Conservation (phyloP, 1,140 invertebrate species). For the Portunus trituberculatus region DNA sequence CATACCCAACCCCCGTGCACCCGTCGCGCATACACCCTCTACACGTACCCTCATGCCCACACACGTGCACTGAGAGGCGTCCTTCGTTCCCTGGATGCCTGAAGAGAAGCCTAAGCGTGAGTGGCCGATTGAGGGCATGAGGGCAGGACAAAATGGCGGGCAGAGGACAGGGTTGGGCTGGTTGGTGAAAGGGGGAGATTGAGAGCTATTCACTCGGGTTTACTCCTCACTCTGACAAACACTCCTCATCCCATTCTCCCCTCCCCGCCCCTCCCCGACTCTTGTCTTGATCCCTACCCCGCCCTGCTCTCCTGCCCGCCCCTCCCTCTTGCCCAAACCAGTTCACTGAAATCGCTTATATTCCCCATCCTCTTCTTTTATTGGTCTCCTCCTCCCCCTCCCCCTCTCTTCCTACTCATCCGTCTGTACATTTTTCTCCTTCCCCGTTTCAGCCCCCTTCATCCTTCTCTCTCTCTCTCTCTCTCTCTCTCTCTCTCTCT, state of each 20-base stretch:
- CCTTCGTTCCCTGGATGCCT: not conserved
- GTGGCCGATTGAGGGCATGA: not conserved
- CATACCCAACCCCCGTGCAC: not conserved
- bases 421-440: not conserved
- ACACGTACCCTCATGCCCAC: not conserved
- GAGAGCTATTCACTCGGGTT: not conserved
- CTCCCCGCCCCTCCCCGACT: not conserved
- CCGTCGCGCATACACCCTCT: not conserved
- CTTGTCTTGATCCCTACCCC: not conserved
- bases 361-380: not conserved
- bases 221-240: not conserved
- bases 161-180: not conserved
- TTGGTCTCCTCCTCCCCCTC: not conserved
- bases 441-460: not conserved
- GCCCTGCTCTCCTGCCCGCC: too few species aligned
- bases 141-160: constrained; percentile 30
- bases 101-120: too few species aligned
- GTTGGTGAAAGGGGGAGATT: not conserved
- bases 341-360: not conserved
- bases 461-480: not conserved
- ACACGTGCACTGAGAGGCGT: not conserved
- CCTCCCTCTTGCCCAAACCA: not conserved
- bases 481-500: not conserved
- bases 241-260: not conserved
- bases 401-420: not conserved